Base-by-base conservation (phyloP, 30 jellyfish, hydroid and myxozoan genomes). In the Phacellophora camtschatica region DNA sequence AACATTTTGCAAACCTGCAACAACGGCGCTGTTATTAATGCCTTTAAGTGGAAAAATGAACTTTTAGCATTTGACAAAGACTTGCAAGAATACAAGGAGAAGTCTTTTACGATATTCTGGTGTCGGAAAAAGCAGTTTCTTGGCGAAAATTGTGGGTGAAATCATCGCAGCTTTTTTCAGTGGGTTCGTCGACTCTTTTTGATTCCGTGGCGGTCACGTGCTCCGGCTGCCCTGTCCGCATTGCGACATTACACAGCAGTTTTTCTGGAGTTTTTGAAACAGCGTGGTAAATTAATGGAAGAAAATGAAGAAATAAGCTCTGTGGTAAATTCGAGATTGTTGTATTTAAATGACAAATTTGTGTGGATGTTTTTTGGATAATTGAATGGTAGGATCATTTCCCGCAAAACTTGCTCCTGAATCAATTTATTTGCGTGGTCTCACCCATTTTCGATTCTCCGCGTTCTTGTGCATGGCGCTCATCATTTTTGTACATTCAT, bases 191-290 rank as follows among this genome's bases (percentile, higher is more conserved):
- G 81, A 59, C 80, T 71, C 80, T 65, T 56, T 41, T 77, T 80
- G 91, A 80, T 62, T 41, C 91, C 91, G 91, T 80, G 91, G 91
- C 91, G 91, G 95, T 84, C 95, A 84, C 95, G 95, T 84, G 95
- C 95, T 84, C 87, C 88, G 86, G 86, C 86, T 56, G 82, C 83
- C 85, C 88, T 64, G 83, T 37, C 77, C 91, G 81, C 91, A 31
- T 64, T 37, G 57, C 58, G 13, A 66, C n/a, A 23, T 37, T 50
- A 36, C 61, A 28, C 32, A 4, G 76, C 51, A 43, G 22, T 69
- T 20, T 62, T 78, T 68, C 84, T 20, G 59, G 45, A 42, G 34
- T 80, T 80, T 33, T n/a, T 20, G 58, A 57, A 31, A 48, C 77
- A 29, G 7, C 16, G 5, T 1, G 31, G 43, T 50, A n/a, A n/a